phyloP scores from a whole-genome alignment of 2,888 invertebrate species.

The Nephrotoma guestfalica region DNA sequence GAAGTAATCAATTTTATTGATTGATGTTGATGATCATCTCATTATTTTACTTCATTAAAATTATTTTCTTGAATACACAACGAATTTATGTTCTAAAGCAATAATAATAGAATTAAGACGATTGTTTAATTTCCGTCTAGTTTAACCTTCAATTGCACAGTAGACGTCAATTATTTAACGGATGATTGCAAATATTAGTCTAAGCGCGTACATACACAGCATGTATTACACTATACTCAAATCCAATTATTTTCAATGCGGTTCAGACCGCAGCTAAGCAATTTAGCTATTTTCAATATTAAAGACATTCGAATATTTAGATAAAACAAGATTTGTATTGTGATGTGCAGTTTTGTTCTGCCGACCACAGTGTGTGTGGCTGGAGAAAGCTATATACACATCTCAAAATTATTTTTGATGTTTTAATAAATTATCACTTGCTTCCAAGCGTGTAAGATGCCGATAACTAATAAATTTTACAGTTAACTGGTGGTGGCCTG shows the following conservation, averaged over 20 bases:
- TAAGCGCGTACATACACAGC: neutral
- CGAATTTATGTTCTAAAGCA: neutral
- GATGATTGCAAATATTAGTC: neutral
- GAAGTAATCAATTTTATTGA: too few relatives aligned
- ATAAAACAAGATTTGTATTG: neutral
- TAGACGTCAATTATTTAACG: neutral
- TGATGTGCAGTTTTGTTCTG: neutral
- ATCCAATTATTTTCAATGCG: neutral
- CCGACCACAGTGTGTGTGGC: neutral
- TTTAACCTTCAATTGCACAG: neutral
- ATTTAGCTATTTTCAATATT: neutral
- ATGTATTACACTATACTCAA: neutral
- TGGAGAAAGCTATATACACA: neutral
- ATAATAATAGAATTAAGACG: neutral
- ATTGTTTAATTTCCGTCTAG: neutral
- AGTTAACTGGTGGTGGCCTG: neutral
- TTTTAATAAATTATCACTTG: neutral
- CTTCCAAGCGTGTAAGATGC: neutral
- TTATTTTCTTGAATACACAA: neutral
- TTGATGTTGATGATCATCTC: too few relatives aligned
- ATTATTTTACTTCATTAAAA: neutral
- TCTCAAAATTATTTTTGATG: neutral
- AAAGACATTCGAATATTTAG: neutral
- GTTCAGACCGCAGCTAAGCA: neutral
- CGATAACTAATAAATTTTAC: neutral